phyloP scores from a whole-genome alignment of 1,140 invertebrate species.

The Drusus annulatus region DNA sequence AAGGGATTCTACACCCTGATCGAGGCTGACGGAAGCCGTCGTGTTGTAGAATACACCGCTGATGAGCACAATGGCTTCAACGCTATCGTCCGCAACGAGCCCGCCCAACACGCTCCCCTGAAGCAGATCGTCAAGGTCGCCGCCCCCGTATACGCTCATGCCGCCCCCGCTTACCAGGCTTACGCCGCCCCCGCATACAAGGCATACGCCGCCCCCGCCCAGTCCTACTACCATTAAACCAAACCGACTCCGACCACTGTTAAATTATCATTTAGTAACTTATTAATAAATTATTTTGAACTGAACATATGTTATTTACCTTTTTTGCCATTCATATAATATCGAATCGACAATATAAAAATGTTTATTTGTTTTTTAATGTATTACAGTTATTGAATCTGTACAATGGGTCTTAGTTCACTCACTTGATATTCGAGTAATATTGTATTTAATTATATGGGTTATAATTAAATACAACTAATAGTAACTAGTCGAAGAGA shows the following conservation, averaged over 20 bases:
- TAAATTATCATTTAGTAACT: slow-evolving; percentile 8
- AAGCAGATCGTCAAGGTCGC: slow-evolving; percentile 65
- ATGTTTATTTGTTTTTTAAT: too few species aligned
- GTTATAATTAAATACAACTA: too few species aligned
- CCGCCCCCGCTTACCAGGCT: slow-evolving; percentile 58
- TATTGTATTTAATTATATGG: too few species aligned
- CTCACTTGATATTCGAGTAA: too few species aligned
- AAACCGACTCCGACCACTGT: background rate
- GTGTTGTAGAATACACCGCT: slow-evolving; percentile 82
- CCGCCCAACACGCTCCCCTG: slow-evolving; percentile 62
- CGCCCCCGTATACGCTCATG: slow-evolving; percentile 60
- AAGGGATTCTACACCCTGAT: slow-evolving; percentile 74
- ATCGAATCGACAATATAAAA: too few species aligned
- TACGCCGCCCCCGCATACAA: slow-evolving; percentile 42
- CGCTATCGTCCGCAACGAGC: slow-evolving; percentile 76
- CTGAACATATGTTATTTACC: background rate
- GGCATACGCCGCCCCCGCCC: slow-evolving; percentile 47
- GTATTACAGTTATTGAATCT: too few species aligned
- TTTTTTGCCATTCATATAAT: too few species aligned
- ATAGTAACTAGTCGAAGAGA: too few species aligned
- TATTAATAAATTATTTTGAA: slow-evolving; percentile 14
- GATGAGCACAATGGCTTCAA: slow-evolving; percentile 81
- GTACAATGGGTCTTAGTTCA: too few species aligned
- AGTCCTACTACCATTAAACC: slow-evolving; percentile 38
- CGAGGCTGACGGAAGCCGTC: slow-evolving; percentile 77